These are phyloP conservation scores for Dermochelys coriacea DNA, from an alignment of 2,797 vertebrate species.

Conservation along the genomic window DNA sequence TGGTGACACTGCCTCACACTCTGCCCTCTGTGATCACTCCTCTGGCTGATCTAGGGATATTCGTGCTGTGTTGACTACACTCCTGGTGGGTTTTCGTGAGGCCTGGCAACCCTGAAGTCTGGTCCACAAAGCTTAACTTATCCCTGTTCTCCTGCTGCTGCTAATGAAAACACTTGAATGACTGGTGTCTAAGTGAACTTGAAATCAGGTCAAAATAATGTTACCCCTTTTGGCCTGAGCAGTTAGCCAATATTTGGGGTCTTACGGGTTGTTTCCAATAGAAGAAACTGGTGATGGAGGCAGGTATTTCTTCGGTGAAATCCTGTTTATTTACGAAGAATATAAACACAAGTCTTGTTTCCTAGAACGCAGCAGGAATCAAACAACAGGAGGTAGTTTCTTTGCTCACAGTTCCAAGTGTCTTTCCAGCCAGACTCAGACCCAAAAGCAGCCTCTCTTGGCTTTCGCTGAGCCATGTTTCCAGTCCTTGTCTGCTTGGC, in stretches of 20 bases:
- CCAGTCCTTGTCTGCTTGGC: neutral
- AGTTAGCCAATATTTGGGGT: neutral
- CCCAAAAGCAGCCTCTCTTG: neutral
- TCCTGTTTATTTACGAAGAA: neutral
- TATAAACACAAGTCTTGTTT: neutral
- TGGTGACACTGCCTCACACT: neutral
- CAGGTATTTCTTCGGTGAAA: neutral
- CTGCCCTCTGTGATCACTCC: neutral
- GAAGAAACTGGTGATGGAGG: neutral
- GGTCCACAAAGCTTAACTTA: neutral
- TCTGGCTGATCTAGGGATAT: neutral
- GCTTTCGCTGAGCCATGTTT: neutral
- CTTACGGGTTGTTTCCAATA: neutral
- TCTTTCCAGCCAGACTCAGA: fast-evolving
- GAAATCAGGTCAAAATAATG: neutral
- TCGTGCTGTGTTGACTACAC: neutral
- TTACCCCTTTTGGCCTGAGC: neutral
- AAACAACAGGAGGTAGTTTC: neutral
- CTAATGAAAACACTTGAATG: neutral
- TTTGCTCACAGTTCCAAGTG: neutral
- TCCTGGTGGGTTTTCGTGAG: neutral
- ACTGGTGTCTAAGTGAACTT: neutral
- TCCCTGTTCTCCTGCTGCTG: neutral
- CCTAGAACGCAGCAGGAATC: neutral
- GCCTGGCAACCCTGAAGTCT: fast-evolving